Evolutionary conservation across 2,888 invertebrate species (phyloP), one percentile per base, ranked within the genome.

Genomic region (Drosophila sordidula): DNA sequence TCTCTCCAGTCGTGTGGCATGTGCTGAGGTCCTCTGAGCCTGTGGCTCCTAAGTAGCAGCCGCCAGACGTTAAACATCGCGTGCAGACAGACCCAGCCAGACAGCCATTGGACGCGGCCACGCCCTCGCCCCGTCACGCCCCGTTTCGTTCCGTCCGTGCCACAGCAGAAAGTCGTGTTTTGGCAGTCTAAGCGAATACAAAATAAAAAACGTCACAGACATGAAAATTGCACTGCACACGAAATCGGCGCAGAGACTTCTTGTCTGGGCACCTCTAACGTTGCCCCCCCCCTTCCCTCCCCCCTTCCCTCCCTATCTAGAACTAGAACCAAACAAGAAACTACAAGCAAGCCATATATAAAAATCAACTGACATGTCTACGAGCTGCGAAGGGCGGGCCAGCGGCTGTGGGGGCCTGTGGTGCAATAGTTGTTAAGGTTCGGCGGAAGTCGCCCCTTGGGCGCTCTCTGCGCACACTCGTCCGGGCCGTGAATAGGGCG

Each of bases 1-100:
- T 34, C 46, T 36, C 50, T 50, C 41, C 34, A 32, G 26, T 25
- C 25, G 42, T 41, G 36, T 38, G 55, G 65, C 34, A 42, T 58
- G 51, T 47, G 45, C 58, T 18, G 11, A 57, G 52, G 11, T 39
- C 49, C 59, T 54, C 9, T 38, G 61, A 36, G 54, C 55, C 56
- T 56, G 18, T 16, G 70, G 63, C 55, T 50, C 18, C 54, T 70
- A 75, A 74, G 76, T 70, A 75, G 81, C 81, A 65, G 63, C 76
- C 63, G 76, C 74, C 88, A 85, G 83, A 82, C 82, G 82, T 75
- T 85, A 81, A 85, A 85, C 72, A 88, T 84, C 88, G 83, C 83
- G 83, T 84, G 83, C 86, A 84, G 83, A 83, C 80, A 75, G 82
- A 18, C 72, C 71, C 59, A 34, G 45, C 36, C 54, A 62, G 52